Evolutionary conservation across 1,140 invertebrate genomes (phyloP).

Genomic region (Aphis craccivora): DNA sequence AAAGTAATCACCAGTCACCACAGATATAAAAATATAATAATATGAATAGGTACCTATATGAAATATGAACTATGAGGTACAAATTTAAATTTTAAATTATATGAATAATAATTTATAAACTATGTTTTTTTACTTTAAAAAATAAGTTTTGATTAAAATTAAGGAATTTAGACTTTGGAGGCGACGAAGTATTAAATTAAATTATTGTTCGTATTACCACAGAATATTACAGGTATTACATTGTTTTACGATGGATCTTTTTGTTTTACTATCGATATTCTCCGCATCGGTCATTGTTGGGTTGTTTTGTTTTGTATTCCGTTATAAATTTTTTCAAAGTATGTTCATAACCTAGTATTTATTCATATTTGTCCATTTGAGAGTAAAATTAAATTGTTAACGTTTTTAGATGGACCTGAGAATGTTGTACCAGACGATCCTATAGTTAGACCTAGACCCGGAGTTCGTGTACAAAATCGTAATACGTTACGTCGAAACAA

Average conservation of each 20-base stretch:
- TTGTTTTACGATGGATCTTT: constrained; percentile 57
- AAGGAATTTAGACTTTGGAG: background rate
- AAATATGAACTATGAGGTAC: no score
- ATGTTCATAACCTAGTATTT: background rate
- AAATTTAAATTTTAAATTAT: no score
- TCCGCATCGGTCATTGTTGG: constrained; percentile 59
- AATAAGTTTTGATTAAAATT: background rate
- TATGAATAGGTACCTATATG: no score
- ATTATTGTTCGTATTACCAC: no score
- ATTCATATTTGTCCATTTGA: background rate
- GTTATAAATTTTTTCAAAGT: constrained; percentile 39
- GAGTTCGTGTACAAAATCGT: background rate
- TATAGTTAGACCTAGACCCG: background rate
- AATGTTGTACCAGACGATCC: background rate
- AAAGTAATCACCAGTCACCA: no score
- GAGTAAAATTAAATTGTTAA: background rate
- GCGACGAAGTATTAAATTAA: background rate
- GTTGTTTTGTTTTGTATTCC: constrained; percentile 59
- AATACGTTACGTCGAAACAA: background rate
- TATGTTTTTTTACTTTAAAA: no score
- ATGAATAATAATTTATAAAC: no score
- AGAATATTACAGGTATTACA: no score
- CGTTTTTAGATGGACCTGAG: background rate
- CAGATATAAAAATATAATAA: no score
- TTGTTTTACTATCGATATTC: constrained; percentile 58